A percentile compares a stretch with the other conserved stretches of the same genome.
phyloP scores from a whole-genome alignment of 1,140 invertebrate genomes.

The Drosophila subobscura region DNA sequence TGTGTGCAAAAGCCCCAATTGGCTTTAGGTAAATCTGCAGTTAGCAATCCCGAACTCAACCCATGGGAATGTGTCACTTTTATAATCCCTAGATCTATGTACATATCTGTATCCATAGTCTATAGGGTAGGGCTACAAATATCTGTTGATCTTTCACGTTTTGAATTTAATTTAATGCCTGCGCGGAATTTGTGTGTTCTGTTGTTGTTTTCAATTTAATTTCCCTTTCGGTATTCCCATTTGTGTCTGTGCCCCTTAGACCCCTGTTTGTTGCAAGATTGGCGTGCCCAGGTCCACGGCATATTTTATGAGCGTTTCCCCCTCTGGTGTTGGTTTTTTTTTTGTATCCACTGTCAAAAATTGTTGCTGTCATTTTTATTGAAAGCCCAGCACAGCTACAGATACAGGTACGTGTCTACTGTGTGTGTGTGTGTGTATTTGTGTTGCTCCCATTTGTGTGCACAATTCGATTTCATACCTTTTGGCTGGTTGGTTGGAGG shows the following conservation, averaged over 20 bases:
- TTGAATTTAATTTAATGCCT: constrained; percentile 53
- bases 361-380: constrained; percentile 72
- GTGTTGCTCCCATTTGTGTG: constrained; percentile 66
- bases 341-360: constrained; percentile 57
- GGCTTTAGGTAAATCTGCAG: too few relatives aligned
- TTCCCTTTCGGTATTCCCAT: constrained; percentile 52
- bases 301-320: constrained; percentile 58
- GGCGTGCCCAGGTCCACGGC: constrained; percentile 43
- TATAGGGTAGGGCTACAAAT: constrained; percentile 6
- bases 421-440: constrained; percentile 44
- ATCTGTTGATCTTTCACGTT: constrained; percentile 59
- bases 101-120: constrained; percentile 13
- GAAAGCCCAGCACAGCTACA: constrained; percentile 37
- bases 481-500: constrained; percentile 37
- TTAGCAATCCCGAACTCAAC: too few relatives aligned
- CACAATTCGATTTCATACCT: constrained; percentile 78
- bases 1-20: too few relatives aligned
- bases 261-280: constrained; percentile 30
- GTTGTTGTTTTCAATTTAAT: constrained; percentile 54
- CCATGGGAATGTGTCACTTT: too few relatives aligned
- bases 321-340: constrained; percentile 10
- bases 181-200: constrained; percentile 31
- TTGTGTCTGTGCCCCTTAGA: neutral
- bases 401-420: constrained; percentile 17
- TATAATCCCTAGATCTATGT: too few relatives aligned